Evolutionary conservation across 2,113 vertebrate genomes (phyloP).

Genomic region (Malaclemys terrapin): DNA sequence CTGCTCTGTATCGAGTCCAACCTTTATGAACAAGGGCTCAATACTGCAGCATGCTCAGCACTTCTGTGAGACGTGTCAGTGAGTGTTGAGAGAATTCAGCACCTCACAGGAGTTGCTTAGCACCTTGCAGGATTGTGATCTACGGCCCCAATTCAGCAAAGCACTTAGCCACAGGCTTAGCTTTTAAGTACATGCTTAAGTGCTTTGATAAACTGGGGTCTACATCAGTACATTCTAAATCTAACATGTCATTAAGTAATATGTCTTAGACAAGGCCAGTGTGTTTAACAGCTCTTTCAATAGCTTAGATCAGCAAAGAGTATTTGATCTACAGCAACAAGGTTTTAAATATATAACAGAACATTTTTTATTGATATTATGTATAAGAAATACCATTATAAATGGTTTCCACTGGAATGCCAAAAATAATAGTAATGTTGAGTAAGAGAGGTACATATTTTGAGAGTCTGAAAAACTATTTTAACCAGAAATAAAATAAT

Average conservation of each 20-base stretch:
- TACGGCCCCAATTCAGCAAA: background rate
- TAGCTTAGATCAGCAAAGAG: background rate
- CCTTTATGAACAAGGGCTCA: background rate
- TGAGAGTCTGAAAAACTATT: background rate
- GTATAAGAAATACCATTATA: background rate
- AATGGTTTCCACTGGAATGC: background rate
- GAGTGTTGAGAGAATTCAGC: background rate
- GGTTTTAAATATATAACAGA: background rate
- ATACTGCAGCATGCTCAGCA: background rate
- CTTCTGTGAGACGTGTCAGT: background rate
- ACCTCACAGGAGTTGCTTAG: background rate
- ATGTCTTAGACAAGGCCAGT: rapidly evolving
- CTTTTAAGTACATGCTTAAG: background rate
- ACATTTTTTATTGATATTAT: background rate
- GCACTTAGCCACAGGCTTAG: background rate
- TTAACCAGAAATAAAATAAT: background rate
- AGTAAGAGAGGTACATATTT: background rate
- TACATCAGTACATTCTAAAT: background rate
- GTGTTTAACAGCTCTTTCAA: background rate
- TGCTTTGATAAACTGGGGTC: background rate
- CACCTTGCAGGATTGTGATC: rapidly evolving
- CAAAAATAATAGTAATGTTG: background rate
- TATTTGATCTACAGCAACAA: background rate
- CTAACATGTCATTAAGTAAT: background rate
- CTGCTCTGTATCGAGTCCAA: background rate